Conservation (phyloP, 2,797 vertebrate genomes). For the Triplophysa bombifrons region DNA sequence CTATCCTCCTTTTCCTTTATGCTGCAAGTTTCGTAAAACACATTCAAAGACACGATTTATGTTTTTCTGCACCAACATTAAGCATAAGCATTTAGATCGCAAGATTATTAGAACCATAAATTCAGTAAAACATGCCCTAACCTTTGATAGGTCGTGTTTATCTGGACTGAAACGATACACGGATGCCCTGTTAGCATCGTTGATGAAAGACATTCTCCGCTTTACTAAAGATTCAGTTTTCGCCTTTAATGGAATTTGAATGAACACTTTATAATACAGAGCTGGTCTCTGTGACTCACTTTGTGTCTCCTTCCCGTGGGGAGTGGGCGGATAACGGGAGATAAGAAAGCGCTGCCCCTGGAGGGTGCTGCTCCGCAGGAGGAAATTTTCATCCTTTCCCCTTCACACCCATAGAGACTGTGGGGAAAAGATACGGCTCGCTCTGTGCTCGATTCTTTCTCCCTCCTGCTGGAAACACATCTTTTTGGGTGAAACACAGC, state of each 20-base stretch:
- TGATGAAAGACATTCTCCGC: background rate
- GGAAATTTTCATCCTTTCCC: conserved; percentile 42
- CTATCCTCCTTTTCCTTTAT: accelerated
- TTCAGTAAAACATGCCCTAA: background rate
- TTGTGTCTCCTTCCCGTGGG: conserved; percentile 24
- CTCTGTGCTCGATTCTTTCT: background rate
- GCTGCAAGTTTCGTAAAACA: background rate
- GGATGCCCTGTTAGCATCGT: conserved; percentile 13
- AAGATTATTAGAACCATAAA: background rate
- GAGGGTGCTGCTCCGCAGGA: conserved; percentile 43
- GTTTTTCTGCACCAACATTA: background rate
- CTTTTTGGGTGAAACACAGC: background rate
- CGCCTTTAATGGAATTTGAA: conserved; percentile 27
- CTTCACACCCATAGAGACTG: conserved; percentile 46
- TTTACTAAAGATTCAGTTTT: conserved; percentile 9
- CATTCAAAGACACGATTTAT: background rate
- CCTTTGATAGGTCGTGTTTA: background rate
- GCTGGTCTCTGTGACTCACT: conserved; percentile 20
- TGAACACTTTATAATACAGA: conserved; percentile 15
- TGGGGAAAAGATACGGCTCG: conserved; percentile 52
- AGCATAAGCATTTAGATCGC: background rate
- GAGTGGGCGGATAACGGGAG: conserved; percentile 37
- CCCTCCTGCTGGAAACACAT: background rate
- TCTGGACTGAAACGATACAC: background rate
- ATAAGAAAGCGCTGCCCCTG: conserved; percentile 37